Evolutionary conservation across 2,113 vertebrate species (phyloP), one percentile per base, ranked within the genome.

Genomic region (Lagenorhynchus albirostris): DNA sequence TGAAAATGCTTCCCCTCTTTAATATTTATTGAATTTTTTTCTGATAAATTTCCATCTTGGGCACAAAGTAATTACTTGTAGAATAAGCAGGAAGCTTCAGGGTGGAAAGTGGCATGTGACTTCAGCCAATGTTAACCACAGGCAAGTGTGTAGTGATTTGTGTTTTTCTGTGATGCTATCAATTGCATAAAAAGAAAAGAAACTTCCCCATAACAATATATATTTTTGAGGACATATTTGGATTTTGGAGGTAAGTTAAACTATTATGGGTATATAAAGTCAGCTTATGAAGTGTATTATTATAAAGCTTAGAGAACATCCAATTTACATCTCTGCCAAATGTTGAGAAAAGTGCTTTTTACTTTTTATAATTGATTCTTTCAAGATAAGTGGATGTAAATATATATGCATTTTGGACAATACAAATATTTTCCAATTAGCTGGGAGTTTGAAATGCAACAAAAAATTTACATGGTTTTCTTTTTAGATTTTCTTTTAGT

Each of bases 181-280:
- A 96, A 96, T 85, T 97, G 79, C 94, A 90, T 95, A 91, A 98
- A 97, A 96, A 81, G 33, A 80, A 96, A 95, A 97, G 97, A 95
- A 89, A 97, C 93, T 96, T 98, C 96, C 92, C 89, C 80, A 38
- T 77, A 58, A 83, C 77, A 96, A 76, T 14, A 29, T 25, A n/a
- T 58, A 55, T n/a, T 86, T 95, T 92, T 74, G 58, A 91, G 85
- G 33, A 77, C n/a, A 65, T 23, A 50, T 26, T 83, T 93, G 38
- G 12, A 47, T 80, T 87, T 97, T 87, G 77, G 4, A 93, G 44
- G 65, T 74, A 60, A 87, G 60, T 41, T 63, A 81, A 96, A 90
- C 65, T 74, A 70, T 71, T 77, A 9, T 33, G 11, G 70, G 2
- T 94, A n/a, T 26, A 76, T 70, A 67, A 58, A 68, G 31, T 90